Evolutionary conservation across 2,797 vertebrate genomes (phyloP), one percentile per base, ranked within the genome.

Genomic region (Fistularia tabacaria): DNA sequence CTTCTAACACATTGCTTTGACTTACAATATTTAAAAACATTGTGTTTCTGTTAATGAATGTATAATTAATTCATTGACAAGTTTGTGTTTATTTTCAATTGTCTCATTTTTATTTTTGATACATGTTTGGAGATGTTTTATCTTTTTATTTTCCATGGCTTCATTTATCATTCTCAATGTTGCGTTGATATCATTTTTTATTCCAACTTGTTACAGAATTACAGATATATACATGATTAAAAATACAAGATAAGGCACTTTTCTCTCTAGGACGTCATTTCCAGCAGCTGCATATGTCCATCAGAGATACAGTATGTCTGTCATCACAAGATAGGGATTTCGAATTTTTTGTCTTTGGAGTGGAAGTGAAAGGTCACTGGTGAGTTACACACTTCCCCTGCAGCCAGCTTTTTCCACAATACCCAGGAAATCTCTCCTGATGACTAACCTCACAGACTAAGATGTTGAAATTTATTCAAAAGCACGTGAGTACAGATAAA

Each of bases 211-310:
- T n/a, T n/a, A n/a, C n/a, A n/a, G n/a, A n/a, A n/a, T 25, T 25
- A 25, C 25, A 25, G 25, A 25, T 25, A 25, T 25, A 25, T 25
- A 25, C 25, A 25, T 25, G 25, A 25, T 25, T 25, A 25, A 2
- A 25, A 25, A 25, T 25, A 25, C 43, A 15, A 89, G 81, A 89
- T 88, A 87, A 85, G 74, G 13, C 15, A 10, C 46, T 64, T 63
- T 59, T 63, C 9, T 36, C 89, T 81, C 75, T 80, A 77, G 53
- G 49, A 65, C 69, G 68, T 75, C 63, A 81, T 63, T 82, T 85
- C 83, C 84, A 82, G 73, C 54, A 62, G 66, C 62, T 73, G 52
- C 51, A 71, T 69, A 66, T 83, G 76, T 69, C 66, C 69, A 72
- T 37, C 8, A 37, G 64, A 79, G 76, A 84, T 80, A 77, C 74